Percentiles rank a stretch among this genome's conserved stretches.
These are phyloP conservation scores for Poecile atricapillus DNA, from an alignment of 2,113 vertebrate genomes.

Conservation along the genomic window DNA sequence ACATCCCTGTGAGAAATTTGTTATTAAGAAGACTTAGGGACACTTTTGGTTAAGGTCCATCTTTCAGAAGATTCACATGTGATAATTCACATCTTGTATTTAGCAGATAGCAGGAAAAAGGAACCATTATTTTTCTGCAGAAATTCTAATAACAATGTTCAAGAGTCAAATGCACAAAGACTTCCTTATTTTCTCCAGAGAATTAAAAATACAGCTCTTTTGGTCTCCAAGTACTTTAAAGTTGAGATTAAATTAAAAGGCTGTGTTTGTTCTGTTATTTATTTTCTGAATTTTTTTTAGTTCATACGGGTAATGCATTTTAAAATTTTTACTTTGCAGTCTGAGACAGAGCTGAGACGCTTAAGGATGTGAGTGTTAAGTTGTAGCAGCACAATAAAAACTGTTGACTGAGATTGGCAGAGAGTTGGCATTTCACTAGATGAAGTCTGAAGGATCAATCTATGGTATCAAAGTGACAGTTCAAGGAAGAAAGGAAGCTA, in stretches of 20 bases:
- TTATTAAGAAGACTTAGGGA: background rate
- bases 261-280: background rate
- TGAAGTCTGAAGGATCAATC: background rate
- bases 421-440: background rate
- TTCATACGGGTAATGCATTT: background rate
- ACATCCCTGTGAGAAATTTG: accelerated
- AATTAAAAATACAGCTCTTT: background rate
- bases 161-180: background rate
- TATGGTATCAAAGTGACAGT: background rate
- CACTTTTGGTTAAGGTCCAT: background rate
- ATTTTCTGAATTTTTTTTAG: background rate
- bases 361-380: background rate
- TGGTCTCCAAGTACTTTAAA: background rate
- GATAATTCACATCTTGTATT: background rate
- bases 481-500: background rate
- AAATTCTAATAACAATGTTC: accelerated
- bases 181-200: background rate
- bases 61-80: background rate
- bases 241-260: background rate
- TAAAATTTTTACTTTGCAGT: background rate
- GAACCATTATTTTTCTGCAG: background rate
- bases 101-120: background rate
- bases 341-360: background rate
- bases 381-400: background rate
- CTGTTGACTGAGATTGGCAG: background rate